phyloP scores from a whole-genome alignment of 2,113 vertebrate genomes.

The Callionymus lyra region DNA sequence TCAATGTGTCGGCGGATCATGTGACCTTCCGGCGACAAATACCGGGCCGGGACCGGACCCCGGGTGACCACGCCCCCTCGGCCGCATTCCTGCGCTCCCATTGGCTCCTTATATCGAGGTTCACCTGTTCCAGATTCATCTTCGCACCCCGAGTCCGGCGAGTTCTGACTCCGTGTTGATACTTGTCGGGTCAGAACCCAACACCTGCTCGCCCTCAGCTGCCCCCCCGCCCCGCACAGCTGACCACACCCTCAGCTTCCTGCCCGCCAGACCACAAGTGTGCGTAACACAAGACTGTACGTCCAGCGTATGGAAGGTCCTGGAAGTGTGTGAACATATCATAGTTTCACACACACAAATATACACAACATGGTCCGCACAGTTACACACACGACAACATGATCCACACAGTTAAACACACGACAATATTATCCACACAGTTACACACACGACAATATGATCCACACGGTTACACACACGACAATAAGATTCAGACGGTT shows the following conservation, averaged over 20 bases:
- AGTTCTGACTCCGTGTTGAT: constrained; percentile 39
- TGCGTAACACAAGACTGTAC: constrained; percentile 26
- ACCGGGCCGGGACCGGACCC: no score
- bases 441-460: no score
- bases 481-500: no score
- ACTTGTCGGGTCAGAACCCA: constrained; percentile 27
- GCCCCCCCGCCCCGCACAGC: constrained; percentile 21
- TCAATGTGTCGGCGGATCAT: no score
- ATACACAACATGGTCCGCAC: constrained; percentile 5
- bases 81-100: no score
- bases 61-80: no score
- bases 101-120: neutral
- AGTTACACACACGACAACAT: no score
- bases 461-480: no score
- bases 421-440: no score
- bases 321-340: neutral
- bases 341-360: constrained; percentile 3
- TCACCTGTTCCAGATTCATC: constrained; percentile 50
- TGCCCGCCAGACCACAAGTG: constrained; percentile 1
- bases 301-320: constrained; percentile 5
- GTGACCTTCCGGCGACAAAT: no score
- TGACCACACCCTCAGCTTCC: constrained; percentile 36
- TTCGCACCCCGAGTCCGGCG: constrained; percentile 26
- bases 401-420: no score
- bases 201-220: constrained; percentile 60